Evolutionary conservation across 2,888 invertebrate species (phyloP).

Genomic region (Odontocolon sp.): DNA sequence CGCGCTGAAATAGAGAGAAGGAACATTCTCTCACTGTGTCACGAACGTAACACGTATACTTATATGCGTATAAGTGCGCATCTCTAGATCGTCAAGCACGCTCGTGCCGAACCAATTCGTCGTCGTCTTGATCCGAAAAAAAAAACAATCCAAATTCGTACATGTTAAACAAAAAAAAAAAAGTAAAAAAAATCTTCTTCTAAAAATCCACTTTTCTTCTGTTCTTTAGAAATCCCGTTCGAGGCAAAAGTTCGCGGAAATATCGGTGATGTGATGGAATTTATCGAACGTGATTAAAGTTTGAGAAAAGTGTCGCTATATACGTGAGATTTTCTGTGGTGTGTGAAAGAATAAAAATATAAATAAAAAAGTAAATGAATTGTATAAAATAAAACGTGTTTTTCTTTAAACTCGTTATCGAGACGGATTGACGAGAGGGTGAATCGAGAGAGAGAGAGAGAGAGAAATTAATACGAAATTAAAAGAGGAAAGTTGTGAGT

Average conservation of each 20-base stretch:
- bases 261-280: slow-evolving; percentile 53
- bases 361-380: not conserved
- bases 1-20: slow-evolving; percentile 59
- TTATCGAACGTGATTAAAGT: slow-evolving; percentile 47
- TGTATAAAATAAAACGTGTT: not conserved
- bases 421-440: slow-evolving; percentile 22
- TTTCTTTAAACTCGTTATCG: too few species aligned
- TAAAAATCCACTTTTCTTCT: not conserved
- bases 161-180: not conserved
- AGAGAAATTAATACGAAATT: not conserved
- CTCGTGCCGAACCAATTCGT: slow-evolving; percentile 27
- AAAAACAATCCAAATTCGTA: not conserved
- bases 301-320: slow-evolving; percentile 46
- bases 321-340: slow-evolving; percentile 55
- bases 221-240: not conserved
- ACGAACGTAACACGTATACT: slow-evolving; percentile 45
- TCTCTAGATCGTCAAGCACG: not conserved
- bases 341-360: slow-evolving; percentile 22
- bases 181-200: not conserved
- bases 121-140: slow-evolving; percentile 4
- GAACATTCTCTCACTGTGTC: slow-evolving; percentile 56
- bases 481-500: slow-evolving; percentile 43
- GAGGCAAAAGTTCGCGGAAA: slow-evolving; percentile 1
- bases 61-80: not conserved
- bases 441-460: slow-evolving; percentile 19